Evolutionary conservation across 1,140 invertebrate genomes (phyloP), one percentile per base, ranked within the genome.

Genomic region (Drosophila ogumai): DNA sequence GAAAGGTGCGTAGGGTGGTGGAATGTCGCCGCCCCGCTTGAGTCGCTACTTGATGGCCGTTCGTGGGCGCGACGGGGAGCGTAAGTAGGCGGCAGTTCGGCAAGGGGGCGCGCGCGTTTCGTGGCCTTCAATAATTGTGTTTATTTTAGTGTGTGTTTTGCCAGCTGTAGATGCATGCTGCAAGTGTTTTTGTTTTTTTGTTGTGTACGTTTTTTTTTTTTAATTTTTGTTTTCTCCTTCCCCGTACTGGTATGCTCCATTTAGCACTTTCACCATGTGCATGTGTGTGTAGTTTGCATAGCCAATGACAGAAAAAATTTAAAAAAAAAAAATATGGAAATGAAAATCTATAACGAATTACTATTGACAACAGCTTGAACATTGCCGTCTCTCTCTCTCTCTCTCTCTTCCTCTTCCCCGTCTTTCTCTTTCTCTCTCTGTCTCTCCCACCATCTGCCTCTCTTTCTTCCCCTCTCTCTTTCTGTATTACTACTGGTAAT

Each of bases 31-130:
- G 55, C 82, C 82, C 43, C 81, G 65, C 19, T 31, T 88, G 46
- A 60, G 69, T 54, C 81, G 82, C 61, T 88, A 88, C 72, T 75
- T 88, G 68, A 86, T 88, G 82, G 67, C 68, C 31, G 84, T 88
- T 40, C 84, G 79, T 55, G 64, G 69, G 66, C 69, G 71, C 28
- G 76, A 79, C 36, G 67, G 77, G 43, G 55, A 73, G 52, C 68
- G 77, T 79, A 79, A 79, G 76, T 79, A 78, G 75, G 65, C 34
- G 52, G 52, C 52, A 38, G 52, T 55, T 55, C 34, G 52, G 28
- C 28, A 32, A 25, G 25, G 40, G 41, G 57, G 31, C 10, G 46
- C 22, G 47, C 34, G 52, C 19, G 34, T 55, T 38, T 22, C 31
- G 66, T 67, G 66, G 63, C 66, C 66, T 69, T 69, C 63, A 59